Evolutionary conservation across 1,140 invertebrate species (phyloP).

Genomic region (Temnothorax curvispinosus): DNA sequence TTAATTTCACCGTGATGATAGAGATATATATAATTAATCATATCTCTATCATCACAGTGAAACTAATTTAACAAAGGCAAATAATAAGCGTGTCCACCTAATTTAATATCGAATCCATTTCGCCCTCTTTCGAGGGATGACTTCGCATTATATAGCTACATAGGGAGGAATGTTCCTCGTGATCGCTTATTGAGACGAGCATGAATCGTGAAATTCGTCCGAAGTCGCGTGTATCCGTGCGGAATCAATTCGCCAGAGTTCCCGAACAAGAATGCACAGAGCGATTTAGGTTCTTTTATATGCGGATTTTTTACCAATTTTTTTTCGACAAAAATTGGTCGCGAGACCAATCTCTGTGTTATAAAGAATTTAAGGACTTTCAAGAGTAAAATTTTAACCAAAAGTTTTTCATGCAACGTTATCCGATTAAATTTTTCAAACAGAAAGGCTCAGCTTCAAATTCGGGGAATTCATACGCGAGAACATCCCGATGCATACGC

Average conservation of each 20-base stretch:
- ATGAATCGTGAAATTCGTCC: conserved; percentile 48
- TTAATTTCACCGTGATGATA: background rate
- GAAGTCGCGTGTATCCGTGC: conserved; percentile 41
- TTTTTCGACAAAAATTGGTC: background rate
- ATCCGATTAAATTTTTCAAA: conserved; percentile 3
- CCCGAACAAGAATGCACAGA: background rate
- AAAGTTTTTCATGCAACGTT: background rate
- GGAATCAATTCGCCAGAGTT: conserved; percentile 38
- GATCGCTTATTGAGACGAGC: conserved; percentile 57
- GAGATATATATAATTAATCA: background rate
- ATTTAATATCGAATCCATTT: conserved; percentile 41
- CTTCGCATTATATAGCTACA: conserved; percentile 27
- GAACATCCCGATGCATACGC: background rate
- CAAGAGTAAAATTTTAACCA: background rate
- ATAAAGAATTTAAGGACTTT: background rate
- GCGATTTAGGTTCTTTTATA: background rate
- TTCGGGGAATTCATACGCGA: background rate
- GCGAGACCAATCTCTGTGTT: background rate
- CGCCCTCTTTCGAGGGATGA: conserved; percentile 17
- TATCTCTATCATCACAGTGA: background rate
- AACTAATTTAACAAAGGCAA: conserved; percentile 32
- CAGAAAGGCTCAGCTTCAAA: background rate
- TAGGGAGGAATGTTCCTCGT: conserved; percentile 18
- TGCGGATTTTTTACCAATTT: background rate
- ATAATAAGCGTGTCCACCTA: conserved; percentile 28